Evolutionary conservation across 2,113 vertebrate genomes (phyloP).

Genomic region (Leptobrachium ailaonicum): DNA sequence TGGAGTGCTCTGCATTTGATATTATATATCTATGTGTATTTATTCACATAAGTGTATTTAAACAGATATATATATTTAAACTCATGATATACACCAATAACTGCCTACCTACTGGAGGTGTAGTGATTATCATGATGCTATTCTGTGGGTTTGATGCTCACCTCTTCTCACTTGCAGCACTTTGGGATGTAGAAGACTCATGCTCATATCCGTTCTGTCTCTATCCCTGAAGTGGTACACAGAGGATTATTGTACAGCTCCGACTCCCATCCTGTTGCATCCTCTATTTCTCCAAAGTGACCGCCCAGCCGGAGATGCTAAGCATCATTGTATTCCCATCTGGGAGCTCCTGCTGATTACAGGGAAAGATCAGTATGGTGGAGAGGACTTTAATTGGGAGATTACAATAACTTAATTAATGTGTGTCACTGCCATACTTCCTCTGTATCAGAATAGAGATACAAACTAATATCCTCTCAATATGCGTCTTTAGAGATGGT

Average conservation of each 20-base stretch:
- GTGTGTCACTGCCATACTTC: not conserved
- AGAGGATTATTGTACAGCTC: not conserved
- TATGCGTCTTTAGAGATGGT: too few species aligned
- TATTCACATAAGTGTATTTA: too few species aligned
- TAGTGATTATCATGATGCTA: too few species aligned
- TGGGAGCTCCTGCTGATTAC: not conserved
- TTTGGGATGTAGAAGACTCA: not conserved
- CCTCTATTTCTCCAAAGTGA: not conserved
- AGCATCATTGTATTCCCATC: not conserved
- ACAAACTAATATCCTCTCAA: too few species aligned
- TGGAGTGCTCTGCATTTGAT: too few species aligned
- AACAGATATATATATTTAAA: too few species aligned
- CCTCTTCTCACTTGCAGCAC: not conserved
- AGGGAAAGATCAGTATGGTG: not conserved
- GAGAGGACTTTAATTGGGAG: not conserved
- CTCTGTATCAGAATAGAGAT: too few species aligned
- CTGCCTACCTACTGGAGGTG: too few species aligned
- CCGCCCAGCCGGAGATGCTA: not conserved
- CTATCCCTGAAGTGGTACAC: not conserved
- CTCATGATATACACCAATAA: too few species aligned
- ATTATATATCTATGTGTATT: too few species aligned
- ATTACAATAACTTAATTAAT: not conserved
- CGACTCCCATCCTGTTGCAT: slow-evolving; percentile 3
- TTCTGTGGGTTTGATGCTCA: not conserved
- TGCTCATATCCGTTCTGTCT: not conserved